Evolutionary conservation across 1,140 invertebrate genomes (phyloP), one percentile per base, ranked within the genome.

Genomic region (Ceratosolen fusciceps): DNA sequence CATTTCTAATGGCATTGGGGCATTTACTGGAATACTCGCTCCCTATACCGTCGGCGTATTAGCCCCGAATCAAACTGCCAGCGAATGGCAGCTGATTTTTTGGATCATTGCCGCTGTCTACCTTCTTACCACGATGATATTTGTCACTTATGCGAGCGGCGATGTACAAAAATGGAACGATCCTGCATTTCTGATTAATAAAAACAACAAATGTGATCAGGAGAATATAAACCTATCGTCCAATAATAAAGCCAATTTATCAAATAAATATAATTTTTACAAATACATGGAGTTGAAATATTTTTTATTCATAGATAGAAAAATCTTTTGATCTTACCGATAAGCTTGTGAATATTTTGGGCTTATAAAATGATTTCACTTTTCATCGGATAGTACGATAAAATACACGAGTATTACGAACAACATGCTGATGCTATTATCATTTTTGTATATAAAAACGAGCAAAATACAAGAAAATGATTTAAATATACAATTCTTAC

Each of bases 41-140:
- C 94, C 94, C 0, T 93, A 93, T 85, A 87, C 96, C 21, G 94
- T 95, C 37, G 95, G 95, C 74, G 90, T 93, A 21, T 80, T 85
- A 89, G 90, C 74, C 1, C 49, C 75, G 1, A 81, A 81, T 58
- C 80, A 81, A 54, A 77, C 80, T 21, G 21, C 77, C 21, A 52
- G 43, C 21, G 80, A 81, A 34, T 81, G 80, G 80, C 54, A 52
- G 0, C n/a, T 49, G 1, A 81, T 81, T 47, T 81, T 81, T 67
- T 81, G 80, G 74, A 81, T 81, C 4, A 37, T 47, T 2, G 49
- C 43, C n/a, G 39, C 9, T 8, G 39, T 81, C 1, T 77, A 67
- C 14, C n/a, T 81, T 10, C 14, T 73, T 4, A 52, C 70, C n/a
- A 71, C 56, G 12, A 1, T 70, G 1, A 81, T 60, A 34, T 81